A percentile compares a stretch with the other conserved stretches of the same genome.
Evolutionary conservation across 2,797 vertebrate species (phyloP).

Genomic region (Oryzias dopingdopingensis): DNA sequence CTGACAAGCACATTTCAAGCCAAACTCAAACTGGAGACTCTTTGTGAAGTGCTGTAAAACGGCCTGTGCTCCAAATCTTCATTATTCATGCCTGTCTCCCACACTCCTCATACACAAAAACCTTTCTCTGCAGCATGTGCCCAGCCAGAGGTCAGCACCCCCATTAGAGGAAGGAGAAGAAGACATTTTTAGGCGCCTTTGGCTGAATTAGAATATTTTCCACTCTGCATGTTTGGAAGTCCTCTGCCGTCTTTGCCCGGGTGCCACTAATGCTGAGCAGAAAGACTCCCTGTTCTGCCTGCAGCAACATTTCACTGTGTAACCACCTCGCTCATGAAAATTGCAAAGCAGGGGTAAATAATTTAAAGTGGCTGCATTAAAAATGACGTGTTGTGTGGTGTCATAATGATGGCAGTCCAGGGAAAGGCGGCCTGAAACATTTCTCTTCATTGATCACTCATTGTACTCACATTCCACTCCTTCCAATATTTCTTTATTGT

Average conservation of each 20-base stretch:
- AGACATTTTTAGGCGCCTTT: slow-evolving; percentile 42
- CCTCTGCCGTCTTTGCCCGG: slow-evolving; percentile 22
- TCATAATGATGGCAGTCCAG: slow-evolving; percentile 61
- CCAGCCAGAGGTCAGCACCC: slow-evolving; percentile 51
- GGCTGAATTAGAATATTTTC: slow-evolving; percentile 40
- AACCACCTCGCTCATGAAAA: slow-evolving; percentile 79
- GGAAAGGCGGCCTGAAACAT: slow-evolving; percentile 42
- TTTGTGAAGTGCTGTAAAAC: slow-evolving; percentile 39
- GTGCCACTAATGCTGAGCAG: slow-evolving; percentile 41
- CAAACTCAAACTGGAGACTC: slow-evolving; percentile 26
- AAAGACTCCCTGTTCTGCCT: slow-evolving; percentile 68
- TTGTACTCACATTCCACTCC: slow-evolving; percentile 37
- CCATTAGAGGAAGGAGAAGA: slow-evolving; percentile 51
- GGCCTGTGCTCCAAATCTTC: slow-evolving; percentile 25
- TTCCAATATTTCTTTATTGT: slow-evolving; percentile 56
- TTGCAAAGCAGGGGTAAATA: slow-evolving; percentile 72
- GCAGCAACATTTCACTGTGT: slow-evolving; percentile 75
- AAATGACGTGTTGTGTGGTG: slow-evolving; percentile 71
- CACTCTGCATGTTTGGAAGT: slow-evolving; percentile 17
- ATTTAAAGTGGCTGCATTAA: slow-evolving; percentile 72
- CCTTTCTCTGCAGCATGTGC: slow-evolving; percentile 35
- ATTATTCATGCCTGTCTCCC: slow-evolving; percentile 54
- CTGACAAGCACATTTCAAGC: slow-evolving; percentile 21
- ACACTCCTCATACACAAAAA: slow-evolving; percentile 19
- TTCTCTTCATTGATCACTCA: slow-evolving; percentile 51